Conservation (phyloP, 2,113 vertebrate genomes). For the Donacobius atricapilla region DNA sequence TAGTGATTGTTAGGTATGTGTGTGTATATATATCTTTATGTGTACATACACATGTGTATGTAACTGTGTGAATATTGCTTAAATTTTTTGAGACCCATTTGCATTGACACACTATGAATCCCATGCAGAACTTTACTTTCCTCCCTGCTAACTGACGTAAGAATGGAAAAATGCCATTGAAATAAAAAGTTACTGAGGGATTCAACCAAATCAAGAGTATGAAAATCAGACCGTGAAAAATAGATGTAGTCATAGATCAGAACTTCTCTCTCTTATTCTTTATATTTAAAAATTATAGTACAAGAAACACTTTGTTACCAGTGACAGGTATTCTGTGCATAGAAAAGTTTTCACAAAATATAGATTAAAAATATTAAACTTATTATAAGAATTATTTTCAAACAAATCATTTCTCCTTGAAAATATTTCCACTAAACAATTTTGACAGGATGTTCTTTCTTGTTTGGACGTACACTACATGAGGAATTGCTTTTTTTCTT, state of each 20-base stretch:
- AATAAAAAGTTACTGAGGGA: background rate
- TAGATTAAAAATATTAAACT: background rate
- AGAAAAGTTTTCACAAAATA: background rate
- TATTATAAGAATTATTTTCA: background rate
- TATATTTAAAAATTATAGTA: background rate
- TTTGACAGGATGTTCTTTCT: background rate
- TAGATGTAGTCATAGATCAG: background rate
- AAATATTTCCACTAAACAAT: background rate
- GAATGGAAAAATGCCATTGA: background rate
- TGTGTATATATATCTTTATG: background rate
- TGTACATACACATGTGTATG: fast-evolving
- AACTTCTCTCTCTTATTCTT: background rate
- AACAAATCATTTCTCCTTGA: background rate
- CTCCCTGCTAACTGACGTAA: background rate
- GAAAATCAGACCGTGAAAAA: background rate
- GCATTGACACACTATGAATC: too few species aligned
- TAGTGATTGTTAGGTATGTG: too few species aligned
- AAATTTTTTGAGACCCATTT: background rate
- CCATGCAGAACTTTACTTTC: background rate
- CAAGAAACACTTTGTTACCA: background rate
- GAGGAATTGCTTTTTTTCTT: background rate
- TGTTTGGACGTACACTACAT: background rate
- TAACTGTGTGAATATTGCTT: background rate
- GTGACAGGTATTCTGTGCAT: background rate
- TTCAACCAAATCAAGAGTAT: background rate